phyloP scores from a whole-genome alignment of 2,797 vertebrate genomes.

The Coccyzus lansbergi region DNA sequence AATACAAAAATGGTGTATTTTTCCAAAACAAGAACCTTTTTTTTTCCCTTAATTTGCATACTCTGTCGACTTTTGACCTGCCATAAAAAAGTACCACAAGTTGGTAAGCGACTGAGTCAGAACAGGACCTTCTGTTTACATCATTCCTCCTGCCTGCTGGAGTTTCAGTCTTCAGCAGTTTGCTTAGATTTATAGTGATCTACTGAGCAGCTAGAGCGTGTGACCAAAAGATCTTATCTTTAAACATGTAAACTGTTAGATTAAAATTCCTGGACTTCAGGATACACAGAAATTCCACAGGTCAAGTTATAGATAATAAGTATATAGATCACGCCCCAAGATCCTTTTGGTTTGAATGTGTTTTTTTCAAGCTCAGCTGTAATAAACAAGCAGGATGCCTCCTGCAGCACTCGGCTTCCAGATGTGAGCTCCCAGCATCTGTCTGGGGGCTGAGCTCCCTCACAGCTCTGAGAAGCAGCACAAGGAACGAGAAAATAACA shows the following conservation, averaged over 20 bases:
- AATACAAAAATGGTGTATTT: slow-evolving; percentile 58
- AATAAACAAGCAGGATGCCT: not conserved
- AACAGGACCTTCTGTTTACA: slow-evolving; percentile 68
- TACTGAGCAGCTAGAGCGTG: not conserved
- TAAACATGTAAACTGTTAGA: not conserved
- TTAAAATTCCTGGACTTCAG: slow-evolving; percentile 21
- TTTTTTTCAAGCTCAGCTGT: not conserved
- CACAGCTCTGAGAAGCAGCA: not conserved
- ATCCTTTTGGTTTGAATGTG: not conserved
- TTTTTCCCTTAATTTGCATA: slow-evolving; percentile 49
- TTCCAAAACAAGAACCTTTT: slow-evolving; percentile 58
- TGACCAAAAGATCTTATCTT: not conserved
- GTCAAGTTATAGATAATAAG: not conserved
- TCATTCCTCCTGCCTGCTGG: slow-evolving; percentile 51
- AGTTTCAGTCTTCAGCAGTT: slow-evolving; percentile 16
- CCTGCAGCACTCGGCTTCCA: not conserved
- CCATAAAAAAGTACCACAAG: slow-evolving; percentile 61
- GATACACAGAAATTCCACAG: not conserved
- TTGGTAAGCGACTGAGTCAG: slow-evolving; percentile 63
- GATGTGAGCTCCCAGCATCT: not conserved
- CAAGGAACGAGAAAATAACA: not conserved
- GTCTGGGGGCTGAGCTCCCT: not conserved
- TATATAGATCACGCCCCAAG: not conserved
- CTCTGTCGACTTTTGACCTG: slow-evolving; percentile 56
- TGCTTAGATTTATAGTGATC: slow-evolving; percentile 24